Conservation (phyloP, 2,888 invertebrate species). For the Ochropacha duplaris region DNA sequence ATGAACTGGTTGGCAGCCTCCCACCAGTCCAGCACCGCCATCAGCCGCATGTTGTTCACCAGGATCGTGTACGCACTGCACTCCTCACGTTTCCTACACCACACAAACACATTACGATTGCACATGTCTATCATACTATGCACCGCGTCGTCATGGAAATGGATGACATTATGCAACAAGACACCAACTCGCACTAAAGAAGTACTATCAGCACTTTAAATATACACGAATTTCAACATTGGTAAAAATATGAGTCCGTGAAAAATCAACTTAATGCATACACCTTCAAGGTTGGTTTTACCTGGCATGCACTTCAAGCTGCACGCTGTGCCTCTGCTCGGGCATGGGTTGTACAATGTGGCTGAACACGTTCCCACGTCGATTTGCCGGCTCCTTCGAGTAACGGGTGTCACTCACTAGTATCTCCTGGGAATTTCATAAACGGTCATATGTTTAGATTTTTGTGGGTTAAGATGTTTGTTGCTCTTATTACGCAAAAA, state of each 20-base stretch:
- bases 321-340: slow-evolving; percentile 84
- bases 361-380: slow-evolving; percentile 92
- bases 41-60: slow-evolving; percentile 96
- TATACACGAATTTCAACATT: no score
- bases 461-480: no score
- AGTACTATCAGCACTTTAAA: no score
- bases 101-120: background rate
- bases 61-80: slow-evolving; percentile 92
- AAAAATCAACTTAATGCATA: no score
- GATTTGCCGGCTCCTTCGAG: slow-evolving; percentile 85
- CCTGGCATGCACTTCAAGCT: slow-evolving; percentile 89
- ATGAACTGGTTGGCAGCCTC: slow-evolving; percentile 92
- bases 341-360: slow-evolving; percentile 93
- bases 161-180: no score
- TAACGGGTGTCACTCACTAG: slow-evolving; percentile 90
- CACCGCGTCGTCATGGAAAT: no score
- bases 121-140: no score
- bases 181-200: no score
- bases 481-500: no score
- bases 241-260: no score
- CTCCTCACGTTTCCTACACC: slow-evolving; percentile 85
- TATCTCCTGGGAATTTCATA: slow-evolving; percentile 81
- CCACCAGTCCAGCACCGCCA: slow-evolving; percentile 97
- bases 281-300: slow-evolving; percentile 12
- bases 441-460: no score